Base-by-base conservation (phyloP, 2,888 invertebrate genomes). In the Cyrtodaria siliqua region DNA sequence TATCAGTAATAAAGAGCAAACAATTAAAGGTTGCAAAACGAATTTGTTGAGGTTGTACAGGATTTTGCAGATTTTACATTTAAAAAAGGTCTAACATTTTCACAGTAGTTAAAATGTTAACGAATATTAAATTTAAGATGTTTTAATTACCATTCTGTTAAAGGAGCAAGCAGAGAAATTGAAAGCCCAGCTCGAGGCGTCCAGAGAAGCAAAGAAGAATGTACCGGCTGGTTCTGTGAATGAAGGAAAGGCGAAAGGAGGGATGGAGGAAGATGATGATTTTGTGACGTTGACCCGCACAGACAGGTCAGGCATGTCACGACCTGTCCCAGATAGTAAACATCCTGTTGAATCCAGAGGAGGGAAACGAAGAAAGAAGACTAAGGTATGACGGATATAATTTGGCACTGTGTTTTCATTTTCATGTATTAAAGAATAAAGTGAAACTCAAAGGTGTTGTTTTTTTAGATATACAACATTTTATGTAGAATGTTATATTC, bases 131-230 rank as follows among this genome's bases (percentile, higher is more conserved):
- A n/a, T n/a, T n/a, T n/a, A n/a, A n/a, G n/a, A n/a, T n/a, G n/a
- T 47, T n/a, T 47, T 4, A 4, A 47, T 47, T 16, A 20, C 33
- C 33, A 33, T 8, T 33, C 33, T 16, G 4, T 61, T 74, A 9
- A 77, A 95, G 90, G 95, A 95, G 78, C 91, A 96, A 63, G 96
- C 96, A 0, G 91, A 93, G 42, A 95, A 96, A 90, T 93, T 98
- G 53, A 97, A 96, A 93, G 90, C 93, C 2, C 96, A 97, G 92
- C 93, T 98, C 50, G 96, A 96, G 82, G 93, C 93, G 26, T 97
- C 97, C 0, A 94, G 96, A 85, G 94, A 94, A 68, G 93, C 88
- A 56, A 86, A 82, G 49, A 78, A 75, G 57, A 75, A 49, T 49
- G 68, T 61, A 20, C 75, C 79, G 64, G 72, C 76, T 61, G 59